These are phyloP conservation scores for Aethes cnicana DNA, from an alignment of 2,888 invertebrate species.

Conservation along the genomic window DNA sequence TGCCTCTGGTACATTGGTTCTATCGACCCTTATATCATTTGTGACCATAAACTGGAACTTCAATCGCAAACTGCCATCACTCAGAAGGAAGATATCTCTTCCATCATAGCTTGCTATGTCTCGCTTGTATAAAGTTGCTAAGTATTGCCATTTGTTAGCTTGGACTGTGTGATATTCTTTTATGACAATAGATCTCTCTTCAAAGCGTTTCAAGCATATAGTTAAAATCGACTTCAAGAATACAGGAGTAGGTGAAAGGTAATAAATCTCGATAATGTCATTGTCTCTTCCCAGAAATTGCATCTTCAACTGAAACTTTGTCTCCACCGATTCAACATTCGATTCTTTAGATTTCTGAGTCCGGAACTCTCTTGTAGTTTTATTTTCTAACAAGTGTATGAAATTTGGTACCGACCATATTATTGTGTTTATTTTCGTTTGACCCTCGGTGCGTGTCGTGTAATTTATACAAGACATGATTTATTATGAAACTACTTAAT, in stretches of 20 bases:
- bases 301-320: conserved; percentile 70
- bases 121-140: conserved; percentile 66
- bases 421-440: conserved; percentile 68
- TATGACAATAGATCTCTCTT: conserved; percentile 68
- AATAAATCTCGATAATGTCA: conserved; percentile 72
- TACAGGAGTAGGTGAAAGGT: conserved; percentile 61
- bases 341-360: conserved; percentile 58
- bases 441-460: conserved; percentile 67
- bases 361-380: conserved; percentile 61
- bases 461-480: conserved; percentile 57
- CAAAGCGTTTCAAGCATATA: conserved; percentile 67
- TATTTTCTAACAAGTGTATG: conserved; percentile 59
- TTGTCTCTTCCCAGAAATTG: conserved; percentile 67
- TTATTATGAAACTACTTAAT: background rate
- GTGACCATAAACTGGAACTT: conserved; percentile 73
- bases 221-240: conserved; percentile 69
- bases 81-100: conserved; percentile 59
- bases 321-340: conserved; percentile 42
- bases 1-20: conserved; percentile 55
- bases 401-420: conserved; percentile 72
- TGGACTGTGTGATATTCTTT: conserved; percentile 71
- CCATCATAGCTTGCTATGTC: conserved; percentile 64
- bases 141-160: conserved; percentile 73
- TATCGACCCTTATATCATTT: conserved; percentile 66
- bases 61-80: conserved; percentile 66